phyloP scores from a whole-genome alignment of 2,888 invertebrate species.

The Teleiodes luculella region DNA sequence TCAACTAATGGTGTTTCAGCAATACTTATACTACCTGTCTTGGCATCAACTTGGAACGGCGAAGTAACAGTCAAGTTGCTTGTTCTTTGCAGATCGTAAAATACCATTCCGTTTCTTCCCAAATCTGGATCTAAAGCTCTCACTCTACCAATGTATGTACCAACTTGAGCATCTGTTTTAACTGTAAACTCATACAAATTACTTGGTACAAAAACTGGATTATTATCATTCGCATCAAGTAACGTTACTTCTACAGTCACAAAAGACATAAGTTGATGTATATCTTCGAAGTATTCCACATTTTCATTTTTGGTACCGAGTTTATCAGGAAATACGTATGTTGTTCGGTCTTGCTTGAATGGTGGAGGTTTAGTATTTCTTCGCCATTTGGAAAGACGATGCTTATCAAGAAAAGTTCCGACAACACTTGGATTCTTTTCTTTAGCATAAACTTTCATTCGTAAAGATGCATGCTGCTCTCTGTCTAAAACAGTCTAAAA shows the following conservation, averaged over 20 bases:
- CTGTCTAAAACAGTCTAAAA: constrained; percentile 86
- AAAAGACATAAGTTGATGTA: constrained; percentile 64
- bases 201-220: constrained; percentile 89
- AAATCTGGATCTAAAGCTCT: constrained; percentile 90
- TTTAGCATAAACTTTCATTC: constrained; percentile 87
- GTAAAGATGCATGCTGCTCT: constrained; percentile 84
- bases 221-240: constrained; percentile 94
- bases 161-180: constrained; percentile 82
- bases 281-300: constrained; percentile 62
- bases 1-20: constrained; percentile 82
- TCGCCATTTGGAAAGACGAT: constrained; percentile 62
- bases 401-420: constrained; percentile 65
- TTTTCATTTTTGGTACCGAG: constrained; percentile 60
- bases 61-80: constrained; percentile 81
- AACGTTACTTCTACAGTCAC: constrained; percentile 90
- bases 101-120: constrained; percentile 84
- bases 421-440: constrained; percentile 86
- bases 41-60: constrained; percentile 85
- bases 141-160: constrained; percentile 87
- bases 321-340: constrained; percentile 71
- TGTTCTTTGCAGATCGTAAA: constrained; percentile 85
- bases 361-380: constrained; percentile 43
- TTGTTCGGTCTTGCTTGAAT: constrained; percentile 57
- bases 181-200: constrained; percentile 90
- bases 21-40: constrained; percentile 83